Base-by-base conservation (phyloP, 2,888 invertebrate species). In the Congeria kusceri region DNA sequence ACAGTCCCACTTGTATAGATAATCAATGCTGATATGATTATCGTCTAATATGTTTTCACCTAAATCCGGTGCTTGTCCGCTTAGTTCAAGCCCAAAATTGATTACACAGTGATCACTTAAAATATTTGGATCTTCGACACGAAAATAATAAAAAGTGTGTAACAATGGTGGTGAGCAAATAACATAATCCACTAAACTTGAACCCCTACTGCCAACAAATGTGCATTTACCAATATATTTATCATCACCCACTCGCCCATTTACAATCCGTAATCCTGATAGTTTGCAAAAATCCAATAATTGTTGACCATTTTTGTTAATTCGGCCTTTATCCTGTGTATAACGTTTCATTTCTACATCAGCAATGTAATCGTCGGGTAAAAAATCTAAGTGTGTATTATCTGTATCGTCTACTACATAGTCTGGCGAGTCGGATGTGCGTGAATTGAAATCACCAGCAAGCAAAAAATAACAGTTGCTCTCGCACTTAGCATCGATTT, bases 321-420 rank as follows among this genome's bases (percentile, higher is more conserved):
- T 46, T 13, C 44, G 62, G 7, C 63, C 63, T n/a, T 23, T 63
- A 44, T 63, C 63, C 44, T 63, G 63, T 18, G 63, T 44, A 20
- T 46, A 63, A 44, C 63, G 63, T 46, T 20, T 39, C 3, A 63
- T 39, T 20, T 63, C 18, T 2, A 44, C 46, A 18, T 63, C 63
- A 20, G n/a, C 13, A 25, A 20, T 29, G 27, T 63, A 63, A 23
- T 63, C 63, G n/a, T 63, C 63, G 1, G 63, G 46, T 18, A 63
- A 25, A 25, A 28, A 9, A 39, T 39, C 39, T 39, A 39, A 15
- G 15, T 39, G 9, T 13, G 49, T 1, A 5, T 28, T 25, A 49
- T 47, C 39, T 39, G 39, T 7, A 39, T 66, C 32, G 39, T 18
- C 57, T 23, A 11, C 18, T 18, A 56, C 32, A 66, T 39, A 28